These are phyloP conservation scores for Mareca penelope DNA, from an alignment of 2,797 vertebrate genomes.

Conservation along the genomic window DNA sequence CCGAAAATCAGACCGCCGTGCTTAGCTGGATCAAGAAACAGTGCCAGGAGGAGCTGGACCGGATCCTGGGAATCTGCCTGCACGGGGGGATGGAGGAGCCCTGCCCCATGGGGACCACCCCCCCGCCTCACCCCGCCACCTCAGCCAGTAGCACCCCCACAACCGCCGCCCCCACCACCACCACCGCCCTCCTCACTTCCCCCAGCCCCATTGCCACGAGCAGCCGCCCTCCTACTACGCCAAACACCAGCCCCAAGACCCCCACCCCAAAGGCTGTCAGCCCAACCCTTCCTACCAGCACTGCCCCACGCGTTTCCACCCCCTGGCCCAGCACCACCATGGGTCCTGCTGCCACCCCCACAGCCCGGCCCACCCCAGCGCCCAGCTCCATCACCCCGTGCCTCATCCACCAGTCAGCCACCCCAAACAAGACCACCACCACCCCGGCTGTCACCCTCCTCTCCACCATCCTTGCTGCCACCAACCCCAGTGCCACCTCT, in stretches of 20 bases:
- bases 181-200: neutral
- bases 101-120: accelerated
- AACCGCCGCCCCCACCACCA: accelerated
- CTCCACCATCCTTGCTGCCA: neutral
- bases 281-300: neutral
- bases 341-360: neutral
- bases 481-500: neutral
- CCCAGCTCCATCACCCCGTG: neutral
- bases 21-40: conserved; percentile 63
- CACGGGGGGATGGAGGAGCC: neutral
- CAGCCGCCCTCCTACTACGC: neutral
- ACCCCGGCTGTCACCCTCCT: accelerated
- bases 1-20: conserved; percentile 34
- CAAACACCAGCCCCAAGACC: neutral
- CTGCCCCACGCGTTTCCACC: accelerated
- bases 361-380: accelerated
- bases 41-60: conserved; percentile 50
- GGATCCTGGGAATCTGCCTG: conserved; percentile 41
- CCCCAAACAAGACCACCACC: neutral
- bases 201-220: neutral
- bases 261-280: neutral
- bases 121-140: neutral
- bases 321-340: neutral
- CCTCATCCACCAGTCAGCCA: neutral
- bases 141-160: accelerated